These are phyloP conservation scores for Drosophila busckii DNA, from an alignment of 1,140 invertebrate genomes.

Conservation along the genomic window DNA sequence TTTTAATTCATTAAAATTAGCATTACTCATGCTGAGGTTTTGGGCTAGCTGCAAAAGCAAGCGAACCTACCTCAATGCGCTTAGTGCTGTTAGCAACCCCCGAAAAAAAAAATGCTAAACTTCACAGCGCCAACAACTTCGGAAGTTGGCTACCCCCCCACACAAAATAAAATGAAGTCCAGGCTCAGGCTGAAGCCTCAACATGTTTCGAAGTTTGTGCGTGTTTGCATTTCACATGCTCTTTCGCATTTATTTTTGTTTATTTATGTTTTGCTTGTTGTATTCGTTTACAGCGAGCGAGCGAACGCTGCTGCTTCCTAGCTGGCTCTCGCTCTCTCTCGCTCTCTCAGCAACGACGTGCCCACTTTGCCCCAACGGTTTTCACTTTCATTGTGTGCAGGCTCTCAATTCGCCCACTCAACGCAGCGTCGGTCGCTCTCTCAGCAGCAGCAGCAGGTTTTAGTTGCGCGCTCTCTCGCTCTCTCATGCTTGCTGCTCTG, in stretches of 20 bases:
- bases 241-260: slow-evolving; percentile 75
- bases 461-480: neutral
- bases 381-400: slow-evolving; percentile 76
- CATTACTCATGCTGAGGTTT: neutral
- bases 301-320: slow-evolving; percentile 14
- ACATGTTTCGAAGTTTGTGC: slow-evolving; percentile 22
- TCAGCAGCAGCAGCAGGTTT: slow-evolving; percentile 26
- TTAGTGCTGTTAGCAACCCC: too few relatives aligned
- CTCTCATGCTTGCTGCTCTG: slow-evolving; percentile 8
- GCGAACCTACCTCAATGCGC: slow-evolving; percentile 67
- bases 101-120: neutral
- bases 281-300: slow-evolving; percentile 55
- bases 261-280: slow-evolving; percentile 73
- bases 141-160: slow-evolving; percentile 4
- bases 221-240: slow-evolving; percentile 43
- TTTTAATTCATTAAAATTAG: too few relatives aligned
- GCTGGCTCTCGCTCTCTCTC: slow-evolving; percentile 9
- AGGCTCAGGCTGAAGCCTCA: too few relatives aligned
- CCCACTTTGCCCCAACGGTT: slow-evolving; percentile 48
- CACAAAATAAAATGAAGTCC: neutral
- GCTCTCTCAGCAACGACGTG: slow-evolving; percentile 36
- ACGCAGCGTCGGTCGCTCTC: slow-evolving; percentile 12
- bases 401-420: slow-evolving; percentile 39
- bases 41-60: neutral
- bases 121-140: slow-evolving; percentile 5